Evolutionary conservation across 2,797 vertebrate genomes (phyloP).

Genomic region (Taeniopygia guttata): DNA sequence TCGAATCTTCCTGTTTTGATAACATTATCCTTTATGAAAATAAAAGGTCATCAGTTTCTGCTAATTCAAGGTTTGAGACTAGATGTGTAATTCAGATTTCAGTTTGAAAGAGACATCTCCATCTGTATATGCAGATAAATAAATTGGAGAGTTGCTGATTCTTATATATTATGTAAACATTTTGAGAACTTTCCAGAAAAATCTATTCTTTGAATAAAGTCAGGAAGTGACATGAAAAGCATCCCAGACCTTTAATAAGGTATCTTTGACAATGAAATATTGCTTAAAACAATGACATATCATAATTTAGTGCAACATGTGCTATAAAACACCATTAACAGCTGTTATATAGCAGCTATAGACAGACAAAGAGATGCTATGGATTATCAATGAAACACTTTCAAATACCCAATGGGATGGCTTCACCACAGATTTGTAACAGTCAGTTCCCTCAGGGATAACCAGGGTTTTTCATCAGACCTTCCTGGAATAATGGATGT

Average conservation of each 20-base stretch:
- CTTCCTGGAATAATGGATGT: not conserved
- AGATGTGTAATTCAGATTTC: not conserved
- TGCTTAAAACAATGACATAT: not conserved
- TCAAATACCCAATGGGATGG: not conserved
- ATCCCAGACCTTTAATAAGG: constrained; percentile 4
- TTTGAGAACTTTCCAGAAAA: constrained; percentile 24
- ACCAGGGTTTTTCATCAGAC: not conserved
- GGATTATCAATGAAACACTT: constrained; percentile 6
- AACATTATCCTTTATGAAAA: not conserved
- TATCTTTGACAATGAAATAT: constrained; percentile 16
- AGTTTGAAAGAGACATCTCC: not conserved
- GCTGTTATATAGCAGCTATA: not conserved
- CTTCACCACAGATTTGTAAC: not conserved
- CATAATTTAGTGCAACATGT: not conserved
- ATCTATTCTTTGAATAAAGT: not conserved
- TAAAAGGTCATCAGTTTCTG: not conserved
- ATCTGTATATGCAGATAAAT: not conserved
- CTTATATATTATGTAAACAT: not conserved
- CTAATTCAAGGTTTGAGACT: not conserved
- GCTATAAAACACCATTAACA: constrained; percentile 16
- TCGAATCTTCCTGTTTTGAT: constrained; percentile 33
- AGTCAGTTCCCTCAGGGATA: not conserved
- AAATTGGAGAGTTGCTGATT: not conserved
- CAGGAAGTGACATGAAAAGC: constrained; percentile 35
- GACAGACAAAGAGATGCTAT: not conserved